phyloP scores from a whole-genome alignment of 2,888 invertebrate species.

The Cataglyphis altisquamis region DNA sequence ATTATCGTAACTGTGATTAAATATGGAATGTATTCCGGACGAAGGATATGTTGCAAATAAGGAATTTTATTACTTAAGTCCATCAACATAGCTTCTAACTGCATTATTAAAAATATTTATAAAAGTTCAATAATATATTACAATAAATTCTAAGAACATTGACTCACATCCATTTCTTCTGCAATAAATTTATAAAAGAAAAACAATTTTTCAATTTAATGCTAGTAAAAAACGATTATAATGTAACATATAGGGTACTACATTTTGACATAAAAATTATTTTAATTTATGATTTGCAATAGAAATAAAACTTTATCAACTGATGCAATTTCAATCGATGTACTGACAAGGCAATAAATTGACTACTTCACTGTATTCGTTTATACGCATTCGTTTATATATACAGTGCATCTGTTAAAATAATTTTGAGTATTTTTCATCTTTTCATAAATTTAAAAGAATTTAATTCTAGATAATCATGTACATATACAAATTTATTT shows the following conservation, averaged over 20 bases:
- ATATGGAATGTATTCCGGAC: conserved; percentile 76
- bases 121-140: conserved; percentile 5
- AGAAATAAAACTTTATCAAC: background rate
- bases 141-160: background rate
- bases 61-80: conserved; percentile 77
- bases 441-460: background rate
- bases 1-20: conserved; percentile 80
- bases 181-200: conserved; percentile 9
- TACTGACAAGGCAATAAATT: background rate
- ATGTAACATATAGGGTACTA: background rate
- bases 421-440: background rate
- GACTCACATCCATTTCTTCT: conserved; percentile 56
- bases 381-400: background rate
- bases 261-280: conserved; percentile 20
- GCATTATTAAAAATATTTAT: conserved; percentile 15
- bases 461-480: conserved; percentile 10
- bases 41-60: conserved; percentile 72
- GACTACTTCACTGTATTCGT: conserved; percentile 9
- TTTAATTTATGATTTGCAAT: background rate
- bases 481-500: conserved; percentile 7
- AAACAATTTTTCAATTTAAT: conserved; percentile 20
- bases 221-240: background rate
- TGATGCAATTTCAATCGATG: conserved; percentile 5
- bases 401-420: background rate
- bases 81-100: conserved; percentile 58